Evolutionary conservation across 1,140 invertebrate genomes (phyloP), one percentile per base, ranked within the genome.

Genomic region (Drosophila melanogaster): DNA sequence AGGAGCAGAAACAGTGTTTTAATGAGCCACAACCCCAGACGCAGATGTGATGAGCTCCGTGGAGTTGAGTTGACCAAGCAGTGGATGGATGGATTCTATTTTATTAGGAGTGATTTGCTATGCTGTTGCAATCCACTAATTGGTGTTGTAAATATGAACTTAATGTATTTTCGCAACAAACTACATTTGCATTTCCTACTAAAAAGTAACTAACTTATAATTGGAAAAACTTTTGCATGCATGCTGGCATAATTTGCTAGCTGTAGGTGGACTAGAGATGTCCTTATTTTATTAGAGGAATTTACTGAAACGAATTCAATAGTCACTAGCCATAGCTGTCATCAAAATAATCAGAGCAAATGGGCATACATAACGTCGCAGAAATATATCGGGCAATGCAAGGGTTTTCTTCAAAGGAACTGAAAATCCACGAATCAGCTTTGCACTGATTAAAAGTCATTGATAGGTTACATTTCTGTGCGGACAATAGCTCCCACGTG

Each of bases 1-100:
- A 33, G 64, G 66, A 70, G 64, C 50, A 46, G 61, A 75, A 75
- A 75, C 71, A 66, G 37, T 56, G 60, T 75, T 75, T 75, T 75
- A 75, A 75, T 75, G 72, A 76, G 72, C 38, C 72, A 62, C 67
- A 72, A 24, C 41, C 49, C 49, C 67, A 74, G 57, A 53, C 30
- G 51, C 57, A 41, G 59, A 47, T 61, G 67, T 19, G 38, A 74
- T 44, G 51, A 50, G 17, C 47, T 53, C 26, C 10, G 50, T 24
- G 58, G 71, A 56, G 69, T 24, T 43, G 71, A 56, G 69, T 24
- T 43, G 70, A 50, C 65, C 43, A 64, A 56, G 58, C 33, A 57
- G 46, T 76, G 51, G 53, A 15, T 43, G 53, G 24, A 41, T 53
- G 30, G 8, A 30, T 51, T 41, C 37, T 33, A 44, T 55, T 47